phyloP scores from a whole-genome alignment of 92 coral and sea anemone genomes.

The Metridium senile region DNA sequence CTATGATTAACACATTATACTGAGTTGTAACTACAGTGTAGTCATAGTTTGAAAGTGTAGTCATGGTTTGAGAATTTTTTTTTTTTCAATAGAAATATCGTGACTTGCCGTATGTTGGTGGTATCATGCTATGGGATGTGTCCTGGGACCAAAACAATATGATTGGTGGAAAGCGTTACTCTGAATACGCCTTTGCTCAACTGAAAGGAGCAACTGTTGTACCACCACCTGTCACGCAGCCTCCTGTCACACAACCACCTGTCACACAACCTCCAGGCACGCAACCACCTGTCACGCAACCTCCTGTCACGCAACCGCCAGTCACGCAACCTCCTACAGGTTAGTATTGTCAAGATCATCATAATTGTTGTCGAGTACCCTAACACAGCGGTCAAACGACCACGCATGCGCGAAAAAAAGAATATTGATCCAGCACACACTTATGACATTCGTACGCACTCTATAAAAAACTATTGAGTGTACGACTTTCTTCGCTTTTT shows the following conservation, averaged over 20 bases:
- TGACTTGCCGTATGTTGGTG: conserved; percentile 70
- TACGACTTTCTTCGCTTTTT: too few species aligned
- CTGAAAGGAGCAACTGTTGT: conserved; percentile 43
- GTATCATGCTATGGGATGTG: conserved; percentile 92
- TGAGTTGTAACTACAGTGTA: background rate
- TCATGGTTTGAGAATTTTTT: background rate
- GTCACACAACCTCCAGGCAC: conserved; percentile 47
- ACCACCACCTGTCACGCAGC: conserved; percentile 41
- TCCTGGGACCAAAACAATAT: conserved; percentile 95
- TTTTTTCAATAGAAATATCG: conserved; percentile 49
- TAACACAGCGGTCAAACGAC: too few species aligned
- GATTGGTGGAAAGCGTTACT: conserved; percentile 70
- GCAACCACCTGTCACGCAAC: conserved; percentile 32
- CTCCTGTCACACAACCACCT: conserved; percentile 51
- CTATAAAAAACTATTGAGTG: too few species aligned
- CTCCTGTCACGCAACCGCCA: conserved; percentile 33
- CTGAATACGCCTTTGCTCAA: conserved; percentile 65
- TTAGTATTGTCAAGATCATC: background rate
- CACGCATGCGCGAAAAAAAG: too few species aligned
- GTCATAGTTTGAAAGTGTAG: background rate
- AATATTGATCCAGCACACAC: too few species aligned
- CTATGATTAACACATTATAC: too few species aligned
- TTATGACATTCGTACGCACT: too few species aligned
- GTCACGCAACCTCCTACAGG: conserved; percentile 32
- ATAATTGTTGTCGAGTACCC: too few species aligned